phyloP scores from a whole-genome alignment of 2,888 invertebrate species.

The Frankliniella fusca region DNA sequence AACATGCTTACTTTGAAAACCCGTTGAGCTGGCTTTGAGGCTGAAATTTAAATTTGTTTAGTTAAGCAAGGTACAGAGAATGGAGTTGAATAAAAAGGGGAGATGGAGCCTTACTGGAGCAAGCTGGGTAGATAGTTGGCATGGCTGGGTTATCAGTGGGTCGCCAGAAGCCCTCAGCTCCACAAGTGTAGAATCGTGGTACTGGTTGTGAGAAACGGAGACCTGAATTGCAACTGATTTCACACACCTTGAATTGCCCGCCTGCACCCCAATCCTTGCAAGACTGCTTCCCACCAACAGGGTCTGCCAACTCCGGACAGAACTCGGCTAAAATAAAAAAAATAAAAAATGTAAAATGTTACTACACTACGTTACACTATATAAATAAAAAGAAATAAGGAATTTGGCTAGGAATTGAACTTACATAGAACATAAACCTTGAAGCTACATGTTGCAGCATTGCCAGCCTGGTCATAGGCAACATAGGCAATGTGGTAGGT shows the following conservation, averaged over 20 bases:
- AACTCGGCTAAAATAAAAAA: slow-evolving; percentile 67
- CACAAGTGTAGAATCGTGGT: slow-evolving; percentile 96
- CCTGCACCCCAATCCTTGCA: slow-evolving; percentile 97
- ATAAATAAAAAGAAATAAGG: background rate
- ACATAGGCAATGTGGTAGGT: slow-evolving; percentile 89
- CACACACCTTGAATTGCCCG: slow-evolving; percentile 92
- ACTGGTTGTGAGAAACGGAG: slow-evolving; percentile 85
- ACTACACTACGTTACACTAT: slow-evolving; percentile 27
- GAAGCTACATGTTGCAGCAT: slow-evolving; percentile 86
- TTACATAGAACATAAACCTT: slow-evolving; percentile 73
- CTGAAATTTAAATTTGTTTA: slow-evolving; percentile 48
- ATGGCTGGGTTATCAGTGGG: slow-evolving; percentile 76
- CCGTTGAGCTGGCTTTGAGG: slow-evolving; percentile 84
- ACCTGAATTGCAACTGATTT: slow-evolving; percentile 81
- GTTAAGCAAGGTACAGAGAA: slow-evolving; percentile 19
- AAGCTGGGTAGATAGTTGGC: slow-evolving; percentile 85
- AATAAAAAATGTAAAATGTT: slow-evolving; percentile 27
- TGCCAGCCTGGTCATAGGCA: slow-evolving; percentile 89
- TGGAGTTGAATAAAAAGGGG: background rate
- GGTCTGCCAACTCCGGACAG: slow-evolving; percentile 83
- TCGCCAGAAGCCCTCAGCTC: slow-evolving; percentile 97
- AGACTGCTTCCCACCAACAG: slow-evolving; percentile 83
- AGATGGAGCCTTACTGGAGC: slow-evolving; percentile 64
- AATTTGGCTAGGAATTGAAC: background rate
- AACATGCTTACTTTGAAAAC: slow-evolving; percentile 90